A percentile compares a stretch with the other conserved stretches of the same genome.
Evolutionary conservation across 2,113 vertebrate genomes (phyloP).

Genomic region (Tylochromis polylepis): DNA sequence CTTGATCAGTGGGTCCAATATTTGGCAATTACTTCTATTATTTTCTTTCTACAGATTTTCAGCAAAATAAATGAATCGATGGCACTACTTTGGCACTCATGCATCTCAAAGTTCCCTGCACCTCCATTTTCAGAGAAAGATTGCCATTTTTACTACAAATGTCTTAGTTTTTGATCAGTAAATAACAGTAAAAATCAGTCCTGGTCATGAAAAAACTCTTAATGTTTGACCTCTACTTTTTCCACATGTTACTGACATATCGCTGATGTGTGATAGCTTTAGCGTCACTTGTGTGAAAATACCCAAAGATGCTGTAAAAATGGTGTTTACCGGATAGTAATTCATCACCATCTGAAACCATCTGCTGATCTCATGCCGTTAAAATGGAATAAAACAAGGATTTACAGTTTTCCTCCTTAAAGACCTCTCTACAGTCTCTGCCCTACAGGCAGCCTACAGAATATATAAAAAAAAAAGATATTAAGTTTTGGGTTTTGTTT

Average conservation of each 20-base stretch:
- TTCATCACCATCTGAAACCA: background rate
- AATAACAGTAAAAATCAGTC: background rate
- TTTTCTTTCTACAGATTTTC: background rate
- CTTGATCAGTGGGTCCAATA: background rate
- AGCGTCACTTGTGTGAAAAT: background rate
- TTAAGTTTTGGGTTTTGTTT: conserved; percentile 24
- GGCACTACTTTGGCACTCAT: background rate
- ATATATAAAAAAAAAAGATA: background rate
- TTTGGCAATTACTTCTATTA: background rate
- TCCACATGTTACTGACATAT: background rate
- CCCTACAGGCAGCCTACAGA: background rate
- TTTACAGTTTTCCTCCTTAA: background rate
- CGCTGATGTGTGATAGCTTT: background rate
- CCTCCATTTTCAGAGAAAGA: background rate
- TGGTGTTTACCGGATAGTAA: background rate
- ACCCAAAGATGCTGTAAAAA: background rate
- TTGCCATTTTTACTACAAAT: background rate
- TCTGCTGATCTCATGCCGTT: background rate
- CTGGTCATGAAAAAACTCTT: background rate
- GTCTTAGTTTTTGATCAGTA: background rate
- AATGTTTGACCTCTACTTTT: background rate
- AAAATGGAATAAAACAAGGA: background rate
- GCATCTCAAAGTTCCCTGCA: background rate
- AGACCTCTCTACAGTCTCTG: background rate
- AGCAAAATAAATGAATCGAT: background rate